Evolutionary conservation across 1,140 invertebrate species (phyloP), one percentile per base, ranked within the genome.

Genomic region (Lucilia cuprina): DNA sequence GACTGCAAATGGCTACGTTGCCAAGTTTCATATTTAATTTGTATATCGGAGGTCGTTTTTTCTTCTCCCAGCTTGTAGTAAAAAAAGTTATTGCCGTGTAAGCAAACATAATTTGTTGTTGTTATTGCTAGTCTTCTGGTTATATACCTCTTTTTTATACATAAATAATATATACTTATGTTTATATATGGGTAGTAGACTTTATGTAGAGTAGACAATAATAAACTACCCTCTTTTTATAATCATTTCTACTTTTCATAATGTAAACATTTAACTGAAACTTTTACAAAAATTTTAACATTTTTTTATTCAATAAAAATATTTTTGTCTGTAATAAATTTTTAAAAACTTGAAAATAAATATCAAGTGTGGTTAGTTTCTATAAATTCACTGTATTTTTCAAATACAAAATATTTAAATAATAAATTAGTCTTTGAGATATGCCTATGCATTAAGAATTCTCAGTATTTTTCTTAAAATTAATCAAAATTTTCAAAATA

Each of bases 1-100:
- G 49, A 80, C 35, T 21, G 8, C 74, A 80, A 47, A 80, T 49
- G 25, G 77, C 77, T 50, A 50, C 77, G 77, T 80, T 80, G 77
- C 47, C 77, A n/a, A 49, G n/a, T 80, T 80, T 80, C 77, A 30
- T 3, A 49, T 19, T 17, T 25, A 82, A 82, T 25, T 30, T 21
- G 49, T 55, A 21, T 55, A 14, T 82, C 60, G 41, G 77, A 49
- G 77, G 41, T 17, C 34, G 75, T 50, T 10, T 80, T 80, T 80
- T 50, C 9, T 49, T 80, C 10, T 50, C n/a, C 10, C 4, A 14
- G 35, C 49, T 19, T 41, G 41, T 41, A 41, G 41, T 75, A 78
- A 41, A 25, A 77, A 34, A 78, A 47, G 2, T 47, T 55, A 55
- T 55, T 55, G 50, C 17, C 50, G 50, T 55, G 50, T 55, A 55